Conservation (phyloP, 2,797 vertebrate genomes). For the Mormyrus hasselquistii region DNA sequence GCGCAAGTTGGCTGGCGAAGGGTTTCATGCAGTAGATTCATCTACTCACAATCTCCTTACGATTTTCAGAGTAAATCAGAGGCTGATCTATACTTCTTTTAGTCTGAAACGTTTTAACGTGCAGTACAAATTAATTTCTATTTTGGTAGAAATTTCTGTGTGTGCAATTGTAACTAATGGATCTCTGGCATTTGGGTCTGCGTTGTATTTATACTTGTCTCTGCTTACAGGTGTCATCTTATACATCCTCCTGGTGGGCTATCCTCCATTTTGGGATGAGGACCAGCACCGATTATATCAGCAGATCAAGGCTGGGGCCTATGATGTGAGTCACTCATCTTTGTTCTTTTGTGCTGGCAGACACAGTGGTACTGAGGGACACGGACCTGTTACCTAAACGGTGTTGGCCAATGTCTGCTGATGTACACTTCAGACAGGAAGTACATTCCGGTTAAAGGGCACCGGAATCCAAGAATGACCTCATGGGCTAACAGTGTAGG, state of each 20-base stretch:
- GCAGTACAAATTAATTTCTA: neutral
- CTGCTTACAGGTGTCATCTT: constrained; percentile 79
- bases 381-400: neutral
- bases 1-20: neutral
- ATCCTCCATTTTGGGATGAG: constrained; percentile 97
- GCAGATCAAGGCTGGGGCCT: constrained; percentile 98
- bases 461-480: neutral
- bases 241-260: constrained; percentile 90
- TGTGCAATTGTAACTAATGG: neutral
- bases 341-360: neutral
- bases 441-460: neutral
- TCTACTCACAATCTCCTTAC: neutral
- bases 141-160: neutral
- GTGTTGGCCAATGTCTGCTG: neutral
- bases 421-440: neutral
- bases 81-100: neutral
- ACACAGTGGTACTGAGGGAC: neutral
- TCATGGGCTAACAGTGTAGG: neutral
- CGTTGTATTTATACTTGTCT: neutral
- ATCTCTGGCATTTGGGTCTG: neutral
- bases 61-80: neutral
- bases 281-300: constrained; percentile 96
- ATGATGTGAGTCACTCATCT: constrained; percentile 73
- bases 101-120: neutral
- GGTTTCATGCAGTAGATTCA: neutral